phyloP scores from a whole-genome alignment of 2,113 vertebrate genomes.

The Hemibagrus wyckioides region DNA sequence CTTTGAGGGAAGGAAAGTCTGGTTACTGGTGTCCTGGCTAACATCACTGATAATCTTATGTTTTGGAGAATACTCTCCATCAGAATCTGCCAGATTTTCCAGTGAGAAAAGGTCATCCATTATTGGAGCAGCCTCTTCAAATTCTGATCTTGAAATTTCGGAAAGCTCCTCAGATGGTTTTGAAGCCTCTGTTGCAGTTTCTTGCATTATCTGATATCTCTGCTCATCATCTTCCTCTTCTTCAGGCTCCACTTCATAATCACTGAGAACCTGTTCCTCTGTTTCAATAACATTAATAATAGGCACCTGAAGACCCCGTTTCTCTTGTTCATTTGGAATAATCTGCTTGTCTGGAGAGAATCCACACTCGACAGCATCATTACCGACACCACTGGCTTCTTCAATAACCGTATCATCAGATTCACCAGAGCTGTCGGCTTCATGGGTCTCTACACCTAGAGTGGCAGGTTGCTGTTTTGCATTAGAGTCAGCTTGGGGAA shows the following conservation, averaged over 20 bases:
- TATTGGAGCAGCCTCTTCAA: constrained; percentile 52
- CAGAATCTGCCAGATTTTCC: constrained; percentile 66
- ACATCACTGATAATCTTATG: constrained; percentile 42
- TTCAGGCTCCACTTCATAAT: constrained; percentile 67
- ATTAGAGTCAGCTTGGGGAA: constrained; percentile 33
- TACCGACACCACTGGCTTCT: constrained; percentile 61
- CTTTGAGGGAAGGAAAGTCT: neutral
- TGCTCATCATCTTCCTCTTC: constrained; percentile 63
- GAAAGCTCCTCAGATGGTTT: constrained; percentile 32
- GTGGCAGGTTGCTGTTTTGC: constrained; percentile 43
- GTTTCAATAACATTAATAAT: constrained; percentile 81
- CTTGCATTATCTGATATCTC: constrained; percentile 61
- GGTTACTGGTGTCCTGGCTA: constrained; percentile 21
- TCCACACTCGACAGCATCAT: constrained; percentile 33
- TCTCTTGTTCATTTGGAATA: constrained; percentile 56
- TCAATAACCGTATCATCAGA: constrained; percentile 89
- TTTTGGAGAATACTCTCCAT: constrained; percentile 62
- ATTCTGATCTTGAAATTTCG: constrained; percentile 44
- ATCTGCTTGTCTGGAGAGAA: constrained; percentile 47
- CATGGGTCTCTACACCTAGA: constrained; percentile 66
- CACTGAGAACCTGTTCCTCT: constrained; percentile 73
- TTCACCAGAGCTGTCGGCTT: constrained; percentile 85
- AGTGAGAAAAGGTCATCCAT: constrained; percentile 66
- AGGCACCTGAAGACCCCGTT: constrained; percentile 70
- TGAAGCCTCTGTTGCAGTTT: constrained; percentile 47